Base-by-base conservation (phyloP, 53 echinoderm and acorn worm species). In the Hippasteria phrygiana region DNA sequence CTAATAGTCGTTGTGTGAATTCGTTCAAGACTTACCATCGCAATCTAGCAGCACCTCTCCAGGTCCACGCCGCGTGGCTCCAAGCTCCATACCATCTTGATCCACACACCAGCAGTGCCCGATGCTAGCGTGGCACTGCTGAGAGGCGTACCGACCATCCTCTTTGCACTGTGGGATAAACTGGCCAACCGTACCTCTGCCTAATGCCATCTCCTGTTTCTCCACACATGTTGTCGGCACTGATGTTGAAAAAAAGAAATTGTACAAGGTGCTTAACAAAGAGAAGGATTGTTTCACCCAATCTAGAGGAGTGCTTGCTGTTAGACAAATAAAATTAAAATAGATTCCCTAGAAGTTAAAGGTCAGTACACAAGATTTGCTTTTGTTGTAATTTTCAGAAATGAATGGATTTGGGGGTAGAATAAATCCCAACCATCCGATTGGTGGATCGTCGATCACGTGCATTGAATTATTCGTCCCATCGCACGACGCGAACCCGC, bases 31-130 rank as follows among this genome's bases (percentile, higher is more conserved):
- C 90, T 90, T 36, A 91, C 91, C 62, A 36, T 87, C 86, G 69
- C 91, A 91, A 38, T 74, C 80, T 43, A 85, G 75, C 32, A 56
- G n/a, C 17, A 55, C 74, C 36, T 75, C 74, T 28, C 76, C 91
- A 45, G 47, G 73, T 13, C 74, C 76, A 27, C 75, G 73, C 0
- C 77, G 73, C 40, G 91, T 91, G n/a, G 86, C 91, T 4, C 45
- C 76, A 18, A 91, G 50, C 35, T 91, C 76, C 62, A 53, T 85
- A 2, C 91, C 91, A 31, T 87, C 32, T 24, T 73, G 76, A 76
- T 91, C 77, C 62, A 91, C 91, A 88, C 96, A 96, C 94, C 94
- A 96, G 77, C 96, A 96, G 77, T 91, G 87, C 0, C 91, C 87
- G 4, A 90, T 75, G 33, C 93, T 92, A 28, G 81, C 90, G 41